Evolutionary conservation across 2,797 vertebrate genomes (phyloP).

Genomic region (Onychomys leucogaster): DNA sequence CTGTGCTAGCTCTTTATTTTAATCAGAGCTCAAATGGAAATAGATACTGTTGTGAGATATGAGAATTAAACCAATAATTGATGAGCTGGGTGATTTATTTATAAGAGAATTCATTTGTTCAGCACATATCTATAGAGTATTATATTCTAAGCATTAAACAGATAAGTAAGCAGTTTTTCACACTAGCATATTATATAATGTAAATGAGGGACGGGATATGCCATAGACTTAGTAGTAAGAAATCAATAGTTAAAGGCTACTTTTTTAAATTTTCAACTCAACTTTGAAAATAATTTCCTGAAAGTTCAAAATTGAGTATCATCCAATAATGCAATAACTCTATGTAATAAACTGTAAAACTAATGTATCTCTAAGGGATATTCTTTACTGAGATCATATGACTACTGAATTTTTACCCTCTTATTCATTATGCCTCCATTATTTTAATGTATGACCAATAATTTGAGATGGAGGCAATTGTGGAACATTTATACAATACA

Average conservation of each 20-base stretch:
- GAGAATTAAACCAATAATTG: not conserved
- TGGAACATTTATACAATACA: not conserved
- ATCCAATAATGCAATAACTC: not conserved
- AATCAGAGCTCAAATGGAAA: constrained; percentile 40
- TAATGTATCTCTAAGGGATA: not conserved
- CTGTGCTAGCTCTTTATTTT: constrained; percentile 1
- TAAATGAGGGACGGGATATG: not conserved
- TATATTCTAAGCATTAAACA: not conserved
- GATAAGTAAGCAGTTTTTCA: constrained; percentile 13
- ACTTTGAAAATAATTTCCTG: not conserved
- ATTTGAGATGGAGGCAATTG: not conserved
- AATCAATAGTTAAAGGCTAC: not conserved
- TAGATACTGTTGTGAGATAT: not conserved
- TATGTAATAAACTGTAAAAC: constrained; percentile 3
- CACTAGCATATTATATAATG: not conserved
- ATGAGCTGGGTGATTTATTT: constrained; percentile 19
- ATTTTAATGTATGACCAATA: not conserved
- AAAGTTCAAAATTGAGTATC: constrained; percentile 42
- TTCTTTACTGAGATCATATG: not conserved
- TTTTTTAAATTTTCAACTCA: not conserved
- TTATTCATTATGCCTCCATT: not conserved
- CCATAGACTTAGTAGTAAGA: not conserved
- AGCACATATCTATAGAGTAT: not conserved
- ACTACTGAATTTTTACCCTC: not conserved
- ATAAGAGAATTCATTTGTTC: not conserved